phyloP scores from a whole-genome alignment of 1,140 invertebrate species.

The Zaprionus davidi region DNA sequence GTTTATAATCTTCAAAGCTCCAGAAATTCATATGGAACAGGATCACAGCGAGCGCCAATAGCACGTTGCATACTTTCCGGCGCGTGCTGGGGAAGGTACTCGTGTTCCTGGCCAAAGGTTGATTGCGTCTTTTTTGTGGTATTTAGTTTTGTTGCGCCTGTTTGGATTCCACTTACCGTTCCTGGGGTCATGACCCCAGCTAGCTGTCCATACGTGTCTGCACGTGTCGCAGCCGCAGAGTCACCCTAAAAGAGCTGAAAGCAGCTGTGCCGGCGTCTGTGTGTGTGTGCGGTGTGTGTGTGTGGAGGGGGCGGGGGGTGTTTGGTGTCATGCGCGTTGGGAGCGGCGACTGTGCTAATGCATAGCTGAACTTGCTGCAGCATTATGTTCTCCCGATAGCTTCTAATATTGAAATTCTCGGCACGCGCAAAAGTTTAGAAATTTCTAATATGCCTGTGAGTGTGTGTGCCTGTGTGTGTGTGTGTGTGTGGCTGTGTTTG shows the following conservation, averaged over 20 bases:
- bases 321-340: constrained; percentile 62
- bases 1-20: constrained; percentile 83
- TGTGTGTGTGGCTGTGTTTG: constrained; percentile 10
- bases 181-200: constrained; percentile 44
- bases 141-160: constrained; percentile 37
- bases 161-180: constrained; percentile 59
- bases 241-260: constrained; percentile 15
- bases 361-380: constrained; percentile 56
- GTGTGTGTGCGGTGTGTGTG: constrained; percentile 14
- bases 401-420: constrained; percentile 84
- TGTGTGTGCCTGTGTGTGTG: not conserved
- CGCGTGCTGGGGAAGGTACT: not conserved
- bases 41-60: constrained; percentile 47
- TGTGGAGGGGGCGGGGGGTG: not conserved
- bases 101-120: constrained; percentile 27
- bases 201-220: not conserved
- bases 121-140: constrained; percentile 18
- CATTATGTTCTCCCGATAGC: constrained; percentile 62
- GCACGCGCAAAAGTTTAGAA: constrained; percentile 74
- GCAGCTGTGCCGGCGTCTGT: constrained; percentile 10
- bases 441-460: constrained; percentile 63
- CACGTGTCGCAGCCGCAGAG: constrained; percentile 11
- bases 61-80: constrained; percentile 44
- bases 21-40: constrained; percentile 78
- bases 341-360: constrained; percentile 66